Base-by-base conservation (phyloP, 1,140 invertebrate genomes). In the Neoseiulus cucumeris region DNA sequence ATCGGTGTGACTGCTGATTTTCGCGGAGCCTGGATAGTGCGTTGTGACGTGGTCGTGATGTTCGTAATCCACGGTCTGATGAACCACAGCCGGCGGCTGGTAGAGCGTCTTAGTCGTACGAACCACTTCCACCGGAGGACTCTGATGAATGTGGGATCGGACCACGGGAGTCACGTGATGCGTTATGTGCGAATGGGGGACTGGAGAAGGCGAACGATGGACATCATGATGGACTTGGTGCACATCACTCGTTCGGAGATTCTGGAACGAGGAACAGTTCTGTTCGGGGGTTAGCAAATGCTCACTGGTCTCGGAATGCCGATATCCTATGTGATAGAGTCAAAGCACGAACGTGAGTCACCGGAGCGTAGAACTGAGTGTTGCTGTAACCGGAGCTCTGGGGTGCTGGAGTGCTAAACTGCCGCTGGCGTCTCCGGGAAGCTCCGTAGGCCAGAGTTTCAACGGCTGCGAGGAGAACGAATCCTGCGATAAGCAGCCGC, bases 261-360 rank as follows among this genome's bases (percentile, higher is more conserved):
- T 59, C 51, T 59, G 51, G 25, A 59, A 59, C 51, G 51, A 59
- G 1, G 51, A 59, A 20, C 51, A 59, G 22, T 59, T 59, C 51
- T 59, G 51, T 33, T 25, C 25, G 51, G 51, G 33, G 25, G 51
- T 59, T 29, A 59, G 51, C 4, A 22, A 4, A 6, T 7, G 18
- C 25, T 17, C 18, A 47, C 17, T 4, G 14, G 28, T 7, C 45
- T 47, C 45, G 45, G 14, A 47, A 47, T 4, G 28, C 45, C 4
- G 5, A 14, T 28, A 28, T 28, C 18, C 4, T 14, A 20, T 29
- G 4, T 1, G 22, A 25, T 17, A 17, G 14, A 2, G 22, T 4
- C 22, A 18, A 1, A 25, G 22, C 33, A 25, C 51, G 25, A 25
- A 59, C 51, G 22, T 59, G 51, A 25, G 51, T 29, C 33, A 33